Evolutionary conservation across 2,797 vertebrate genomes (phyloP).

Genomic region (Enteromius anoplus): DNA sequence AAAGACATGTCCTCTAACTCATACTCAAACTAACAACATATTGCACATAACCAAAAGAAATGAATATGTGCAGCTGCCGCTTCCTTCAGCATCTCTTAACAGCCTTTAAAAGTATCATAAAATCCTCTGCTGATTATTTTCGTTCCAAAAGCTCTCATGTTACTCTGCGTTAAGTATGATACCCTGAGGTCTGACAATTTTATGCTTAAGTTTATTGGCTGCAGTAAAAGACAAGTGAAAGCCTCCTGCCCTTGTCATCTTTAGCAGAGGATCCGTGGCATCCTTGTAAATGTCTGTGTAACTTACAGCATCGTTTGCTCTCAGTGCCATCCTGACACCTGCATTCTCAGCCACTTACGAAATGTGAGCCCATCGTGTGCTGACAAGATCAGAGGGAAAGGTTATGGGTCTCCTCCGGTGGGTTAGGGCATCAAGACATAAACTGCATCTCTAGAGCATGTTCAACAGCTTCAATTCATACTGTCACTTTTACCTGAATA

Average conservation of each 20-base stretch:
- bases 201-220: conserved; percentile 46
- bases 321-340: conserved; percentile 22
- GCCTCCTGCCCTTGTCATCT: conserved; percentile 52
- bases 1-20: not conserved
- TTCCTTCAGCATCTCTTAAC: not conserved
- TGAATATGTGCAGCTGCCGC: not conserved
- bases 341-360: not conserved
- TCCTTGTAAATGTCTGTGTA: conserved; percentile 47
- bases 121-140: conserved; percentile 22
- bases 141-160: conserved; percentile 14
- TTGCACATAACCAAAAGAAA: not conserved
- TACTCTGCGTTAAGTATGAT: conserved; percentile 24
- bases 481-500: not conserved
- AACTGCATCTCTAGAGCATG: not conserved
- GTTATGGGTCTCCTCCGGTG: conserved; percentile 18
- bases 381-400: not conserved
- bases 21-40: not conserved
- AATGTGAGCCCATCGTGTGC: not conserved
- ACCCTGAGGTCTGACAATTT: conserved; percentile 51
- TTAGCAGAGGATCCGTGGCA: not conserved
- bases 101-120: conserved; percentile 18
- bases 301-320: conserved; percentile 30
- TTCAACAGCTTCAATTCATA: not conserved
- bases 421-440: conserved; percentile 5
- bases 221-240: conserved; percentile 54